These are phyloP conservation scores for Heliconius hewitsoni DNA, from an alignment of 1,140 invertebrate genomes.

Conservation along the genomic window DNA sequence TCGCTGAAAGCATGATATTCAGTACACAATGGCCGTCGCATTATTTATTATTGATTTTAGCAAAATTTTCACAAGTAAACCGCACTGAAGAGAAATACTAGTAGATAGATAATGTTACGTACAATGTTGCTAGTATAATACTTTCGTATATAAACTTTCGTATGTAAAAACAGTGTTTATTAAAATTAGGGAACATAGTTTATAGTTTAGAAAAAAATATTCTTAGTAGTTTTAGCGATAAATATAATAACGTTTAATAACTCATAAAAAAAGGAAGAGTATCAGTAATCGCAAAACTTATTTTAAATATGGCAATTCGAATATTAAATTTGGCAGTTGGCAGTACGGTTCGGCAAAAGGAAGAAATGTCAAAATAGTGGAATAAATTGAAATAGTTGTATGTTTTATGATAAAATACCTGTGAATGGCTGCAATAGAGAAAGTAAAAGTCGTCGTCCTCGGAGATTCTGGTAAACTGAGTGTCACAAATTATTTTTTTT, in stretches of 20 bases:
- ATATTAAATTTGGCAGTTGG: slow-evolving; percentile 30
- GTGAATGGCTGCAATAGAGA: slow-evolving; percentile 89
- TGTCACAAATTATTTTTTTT: slow-evolving; percentile 40
- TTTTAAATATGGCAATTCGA: background rate
- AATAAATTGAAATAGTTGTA: slow-evolving; percentile 39
- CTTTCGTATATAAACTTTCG: background rate
- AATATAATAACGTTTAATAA: background rate
- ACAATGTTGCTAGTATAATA: slow-evolving; percentile 18
- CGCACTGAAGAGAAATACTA: slow-evolving; percentile 31
- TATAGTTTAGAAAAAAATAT: background rate
- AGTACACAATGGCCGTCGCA: slow-evolving; percentile 74
- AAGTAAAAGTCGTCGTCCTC: slow-evolving; percentile 94
- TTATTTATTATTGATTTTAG: slow-evolving; percentile 78
- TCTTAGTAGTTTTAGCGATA: background rate
- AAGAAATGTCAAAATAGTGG: slow-evolving; percentile 57
- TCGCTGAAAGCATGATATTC: slow-evolving; percentile 54
- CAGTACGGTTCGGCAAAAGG: slow-evolving; percentile 18
- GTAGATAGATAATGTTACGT: slow-evolving; percentile 12
- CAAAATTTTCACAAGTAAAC: slow-evolving; percentile 46
- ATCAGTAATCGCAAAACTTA: background rate
- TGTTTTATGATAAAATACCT: slow-evolving; percentile 52
- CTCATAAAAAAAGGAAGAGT: background rate
- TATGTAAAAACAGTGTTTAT: background rate
- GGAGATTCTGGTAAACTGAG: slow-evolving; percentile 91
- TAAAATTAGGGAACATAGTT: background rate